Conservation (phyloP, 2,888 invertebrate species). For the Gnatocerus cornutus region DNA sequence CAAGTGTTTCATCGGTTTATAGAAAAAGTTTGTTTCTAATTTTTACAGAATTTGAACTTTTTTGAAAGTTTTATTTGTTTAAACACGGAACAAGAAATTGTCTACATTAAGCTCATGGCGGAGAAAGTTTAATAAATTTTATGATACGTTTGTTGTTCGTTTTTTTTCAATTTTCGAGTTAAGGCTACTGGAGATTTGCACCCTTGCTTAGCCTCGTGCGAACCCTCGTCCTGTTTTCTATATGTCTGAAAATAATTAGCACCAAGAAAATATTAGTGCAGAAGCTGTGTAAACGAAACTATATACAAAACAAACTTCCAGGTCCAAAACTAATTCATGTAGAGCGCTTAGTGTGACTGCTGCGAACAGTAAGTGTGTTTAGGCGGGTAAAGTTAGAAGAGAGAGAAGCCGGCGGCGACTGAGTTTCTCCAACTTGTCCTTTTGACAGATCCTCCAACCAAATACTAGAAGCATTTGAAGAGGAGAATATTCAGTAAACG, state of each 20-base stretch:
- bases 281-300: conserved; percentile 59
- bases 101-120: too few species aligned
- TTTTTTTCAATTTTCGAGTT: too few species aligned
- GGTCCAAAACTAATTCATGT: conserved; percentile 58
- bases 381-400: conserved; percentile 51
- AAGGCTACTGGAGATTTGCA: too few species aligned
- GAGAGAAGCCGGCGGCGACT: conserved; percentile 61
- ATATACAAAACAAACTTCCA: conserved; percentile 57
- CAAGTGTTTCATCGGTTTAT: too few species aligned
- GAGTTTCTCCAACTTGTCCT: conserved; percentile 63
- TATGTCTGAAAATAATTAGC: conserved; percentile 49
- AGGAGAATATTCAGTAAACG: conserved; percentile 51
- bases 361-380: conserved; percentile 51
- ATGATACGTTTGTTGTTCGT: too few species aligned
- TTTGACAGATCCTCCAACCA: conserved; percentile 55
- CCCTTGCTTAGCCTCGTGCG: conserved; percentile 26
- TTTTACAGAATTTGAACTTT: too few species aligned
- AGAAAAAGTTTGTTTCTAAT: too few species aligned
- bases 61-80: too few species aligned
- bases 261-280: conserved; percentile 58
- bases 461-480: conserved; percentile 56
- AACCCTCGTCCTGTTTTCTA: conserved; percentile 13
- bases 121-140: too few species aligned
- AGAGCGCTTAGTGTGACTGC: conserved; percentile 55
- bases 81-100: too few species aligned